Evolutionary conservation across 2,888 invertebrate genomes (phyloP), one percentile per base, ranked within the genome.

Genomic region (Nasonia oneida): DNA sequence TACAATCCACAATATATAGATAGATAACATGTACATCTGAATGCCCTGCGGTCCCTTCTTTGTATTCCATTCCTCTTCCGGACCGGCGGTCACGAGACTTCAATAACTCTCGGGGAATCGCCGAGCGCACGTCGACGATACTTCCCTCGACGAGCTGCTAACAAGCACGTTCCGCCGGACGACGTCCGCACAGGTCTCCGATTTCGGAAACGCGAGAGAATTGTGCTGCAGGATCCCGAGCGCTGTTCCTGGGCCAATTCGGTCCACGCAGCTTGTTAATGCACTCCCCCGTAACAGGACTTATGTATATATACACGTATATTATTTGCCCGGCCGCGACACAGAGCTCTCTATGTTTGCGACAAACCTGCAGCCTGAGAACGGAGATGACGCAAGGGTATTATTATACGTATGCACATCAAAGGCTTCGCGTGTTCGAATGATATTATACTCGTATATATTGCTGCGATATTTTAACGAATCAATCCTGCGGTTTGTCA

Each of bases 141-240:
- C 47, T 75, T 50, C 74, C 53, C 77, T 61, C 57, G 57, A 61
- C 47, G 42, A 42, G 61, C 8, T 23, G 29, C 81, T 86, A 84
- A 86, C 86, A 84, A 86, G 86, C 77, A 81, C 64, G 42, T 79
- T 15, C 12, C 33, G 42, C 6, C 33, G 42, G 75, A 61, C 57
- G 42, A 81, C 12, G 53, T 57, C 23, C 76, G 29, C 29, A 37
- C 37, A 77, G 50, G 67, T 86, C 47, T 47, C 86, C 78, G 81
- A 83, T 86, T 86, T 86, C 80, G 86, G 83, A 86, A 83, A 83
- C 47, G 75, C 79, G 86, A 83, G 50, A 50, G 75, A 76, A 85
- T 80, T 76, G 57, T 29, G 53, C 53, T 29, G 53, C 64, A 67
- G 14, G 10, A 29, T 29, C 67, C 33, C 14, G 67, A 29, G 29